Percentiles rank a stretch among this genome's conserved stretches.
phyloP scores from a whole-genome alignment of 1,140 invertebrate genomes.

The Drosophila orena region DNA sequence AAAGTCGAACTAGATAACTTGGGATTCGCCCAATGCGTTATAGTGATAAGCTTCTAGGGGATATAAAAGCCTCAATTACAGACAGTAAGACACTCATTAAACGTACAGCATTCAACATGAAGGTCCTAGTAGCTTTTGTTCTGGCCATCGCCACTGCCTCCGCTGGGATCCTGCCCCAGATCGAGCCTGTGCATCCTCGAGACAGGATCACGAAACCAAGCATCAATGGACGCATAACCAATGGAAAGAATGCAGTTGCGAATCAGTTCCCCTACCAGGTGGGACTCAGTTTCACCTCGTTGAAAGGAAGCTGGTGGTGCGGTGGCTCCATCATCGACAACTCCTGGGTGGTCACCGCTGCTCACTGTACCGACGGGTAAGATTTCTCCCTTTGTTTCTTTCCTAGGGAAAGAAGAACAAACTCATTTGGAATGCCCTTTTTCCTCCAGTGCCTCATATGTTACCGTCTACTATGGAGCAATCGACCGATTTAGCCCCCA shows the following conservation, averaged over 20 bases:
- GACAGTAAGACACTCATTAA: slow-evolving; percentile 22
- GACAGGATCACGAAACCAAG: slow-evolving; percentile 25
- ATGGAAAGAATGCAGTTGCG: slow-evolving; percentile 55
- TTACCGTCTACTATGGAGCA: slow-evolving; percentile 40
- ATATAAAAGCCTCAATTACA: slow-evolving; percentile 75
- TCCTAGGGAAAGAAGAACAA: background rate
- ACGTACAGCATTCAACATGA: slow-evolving; percentile 55
- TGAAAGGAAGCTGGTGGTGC: slow-evolving; percentile 83
- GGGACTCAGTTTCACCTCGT: slow-evolving; percentile 80
- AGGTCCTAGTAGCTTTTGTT: slow-evolving; percentile 61
- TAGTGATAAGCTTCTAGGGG: slow-evolving; percentile 70
- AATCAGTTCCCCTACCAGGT: slow-evolving; percentile 86
- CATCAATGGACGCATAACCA: slow-evolving; percentile 75
- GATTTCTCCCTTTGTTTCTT: background rate
- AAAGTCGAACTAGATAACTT: background rate
- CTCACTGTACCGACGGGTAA: slow-evolving; percentile 85
- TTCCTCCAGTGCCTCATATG: slow-evolving; percentile 27
- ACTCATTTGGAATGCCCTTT: background rate
- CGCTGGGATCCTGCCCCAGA: slow-evolving; percentile 55
- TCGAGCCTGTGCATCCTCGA: slow-evolving; percentile 55
- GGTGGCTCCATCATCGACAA: slow-evolving; percentile 86
- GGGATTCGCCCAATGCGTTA: slow-evolving; percentile 84
- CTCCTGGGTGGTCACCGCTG: slow-evolving; percentile 86
- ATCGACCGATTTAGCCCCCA: slow-evolving; percentile 46
- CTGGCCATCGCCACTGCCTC: slow-evolving; percentile 66